Percentiles rank a stretch among this genome's conserved stretches.
These are phyloP conservation scores for Gallinago solitaria DNA, from an alignment of 2,797 vertebrate species.

Conservation along the genomic window DNA sequence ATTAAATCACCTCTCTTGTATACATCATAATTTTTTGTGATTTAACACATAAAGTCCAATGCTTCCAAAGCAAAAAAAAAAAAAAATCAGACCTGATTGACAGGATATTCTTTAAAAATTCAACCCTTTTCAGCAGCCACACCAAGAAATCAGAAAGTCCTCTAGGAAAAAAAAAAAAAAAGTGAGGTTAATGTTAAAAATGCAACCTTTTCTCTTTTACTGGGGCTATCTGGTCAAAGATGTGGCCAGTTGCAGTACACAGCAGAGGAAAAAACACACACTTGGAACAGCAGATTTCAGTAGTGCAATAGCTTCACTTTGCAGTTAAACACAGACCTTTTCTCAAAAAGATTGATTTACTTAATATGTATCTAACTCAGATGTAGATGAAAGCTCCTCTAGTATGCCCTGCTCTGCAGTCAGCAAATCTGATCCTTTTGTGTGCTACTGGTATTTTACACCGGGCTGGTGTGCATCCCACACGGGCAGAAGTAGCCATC, in stretches of 20 bases:
- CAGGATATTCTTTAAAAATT: neutral
- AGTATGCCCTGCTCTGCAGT: neutral
- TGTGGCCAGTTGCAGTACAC: neutral
- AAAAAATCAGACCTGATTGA: neutral
- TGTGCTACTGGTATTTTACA: neutral
- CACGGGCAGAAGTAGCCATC: neutral
- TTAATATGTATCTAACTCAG: neutral
- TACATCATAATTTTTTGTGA: neutral
- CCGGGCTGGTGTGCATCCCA: too few species aligned
- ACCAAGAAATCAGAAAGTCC: neutral
- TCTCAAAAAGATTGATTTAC: neutral
- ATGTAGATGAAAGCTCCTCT: neutral
- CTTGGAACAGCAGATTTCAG: neutral
- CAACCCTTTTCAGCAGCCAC: neutral
- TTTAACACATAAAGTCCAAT: neutral
- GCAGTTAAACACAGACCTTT: neutral
- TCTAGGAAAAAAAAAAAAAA: neutral
- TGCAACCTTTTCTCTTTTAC: neutral
- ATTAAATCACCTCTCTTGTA: neutral
- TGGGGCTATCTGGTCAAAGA: neutral
- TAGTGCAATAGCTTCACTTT: neutral
- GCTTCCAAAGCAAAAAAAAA: neutral
- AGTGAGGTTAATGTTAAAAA: neutral
- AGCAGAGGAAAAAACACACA: neutral
- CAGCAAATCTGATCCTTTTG: neutral